Conservation (phyloP, 2,888 invertebrate genomes). For the Conus canariensis region DNA sequence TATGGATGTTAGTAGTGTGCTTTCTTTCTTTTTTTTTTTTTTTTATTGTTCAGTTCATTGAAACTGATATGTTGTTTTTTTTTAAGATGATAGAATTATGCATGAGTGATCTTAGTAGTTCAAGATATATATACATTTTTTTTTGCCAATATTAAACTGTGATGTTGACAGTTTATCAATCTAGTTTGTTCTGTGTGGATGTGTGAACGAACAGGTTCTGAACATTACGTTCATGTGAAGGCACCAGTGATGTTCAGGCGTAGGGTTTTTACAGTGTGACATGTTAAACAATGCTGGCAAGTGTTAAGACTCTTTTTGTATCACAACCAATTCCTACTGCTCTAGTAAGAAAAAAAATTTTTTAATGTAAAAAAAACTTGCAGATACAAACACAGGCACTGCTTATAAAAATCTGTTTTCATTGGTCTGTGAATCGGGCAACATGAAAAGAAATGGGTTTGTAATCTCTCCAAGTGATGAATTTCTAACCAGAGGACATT, state of each 20-base stretch:
- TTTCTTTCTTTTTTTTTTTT: background rate
- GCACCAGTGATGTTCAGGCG: too few relatives aligned
- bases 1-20: background rate
- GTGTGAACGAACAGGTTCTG: background rate
- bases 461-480: background rate
- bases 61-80: slow-evolving; percentile 9
- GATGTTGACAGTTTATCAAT: slow-evolving; percentile 26
- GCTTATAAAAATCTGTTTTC: too few relatives aligned
- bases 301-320: too few relatives aligned
- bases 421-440: too few relatives aligned
- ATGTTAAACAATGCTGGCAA: too few relatives aligned
- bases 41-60: background rate
- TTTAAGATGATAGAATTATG: background rate
- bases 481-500: background rate
- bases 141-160: slow-evolving; percentile 38
- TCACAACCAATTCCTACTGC: too few relatives aligned
- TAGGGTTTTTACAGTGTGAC: too few relatives aligned
- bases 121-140: background rate
- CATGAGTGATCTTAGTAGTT: slow-evolving; percentile 35
- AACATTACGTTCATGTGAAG: too few relatives aligned
- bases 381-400: too few relatives aligned
- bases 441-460: background rate
- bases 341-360: too few relatives aligned
- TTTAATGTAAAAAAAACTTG: too few relatives aligned
- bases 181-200: background rate